Conservation (phyloP, 2,113 vertebrate genomes). For the Hylia prasina region DNA sequence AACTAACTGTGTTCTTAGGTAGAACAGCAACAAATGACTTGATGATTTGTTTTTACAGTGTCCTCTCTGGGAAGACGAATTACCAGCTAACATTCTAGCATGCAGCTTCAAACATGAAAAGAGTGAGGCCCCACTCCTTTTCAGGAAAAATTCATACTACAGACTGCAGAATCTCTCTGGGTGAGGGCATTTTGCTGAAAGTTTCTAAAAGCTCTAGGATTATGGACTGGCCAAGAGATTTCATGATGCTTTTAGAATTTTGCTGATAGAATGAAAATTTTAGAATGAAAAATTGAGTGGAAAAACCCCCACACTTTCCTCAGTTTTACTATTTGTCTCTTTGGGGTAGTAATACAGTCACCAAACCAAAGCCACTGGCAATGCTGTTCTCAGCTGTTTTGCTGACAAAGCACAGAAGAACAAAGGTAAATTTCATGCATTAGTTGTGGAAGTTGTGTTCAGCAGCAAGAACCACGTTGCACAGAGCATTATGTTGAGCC, state of each 20-base stretch:
- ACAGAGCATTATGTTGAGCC: not conserved
- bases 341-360: not conserved
- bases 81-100: constrained; percentile 10
- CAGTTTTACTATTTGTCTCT: not conserved
- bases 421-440: not conserved
- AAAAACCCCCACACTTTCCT: accelerated
- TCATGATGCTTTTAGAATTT: not conserved
- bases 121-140: constrained; percentile 25
- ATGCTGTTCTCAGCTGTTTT: not conserved
- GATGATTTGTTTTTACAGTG: constrained; percentile 51
- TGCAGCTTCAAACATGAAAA: constrained; percentile 32
- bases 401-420: not conserved
- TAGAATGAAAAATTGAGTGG: not conserved
- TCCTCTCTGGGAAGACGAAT: constrained; percentile 50
- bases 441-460: not conserved
- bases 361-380: not conserved
- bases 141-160: not conserved
- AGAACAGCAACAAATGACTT: constrained; percentile 47
- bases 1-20: constrained; percentile 5
- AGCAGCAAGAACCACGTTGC: not conserved
- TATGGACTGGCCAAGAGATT: not conserved
- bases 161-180: not conserved
- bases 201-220: not conserved
- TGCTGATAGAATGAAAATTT: not conserved
- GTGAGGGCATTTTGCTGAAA: not conserved